Conservation (phyloP, 2,888 invertebrate genomes). For the Lepidonotus clava region DNA sequence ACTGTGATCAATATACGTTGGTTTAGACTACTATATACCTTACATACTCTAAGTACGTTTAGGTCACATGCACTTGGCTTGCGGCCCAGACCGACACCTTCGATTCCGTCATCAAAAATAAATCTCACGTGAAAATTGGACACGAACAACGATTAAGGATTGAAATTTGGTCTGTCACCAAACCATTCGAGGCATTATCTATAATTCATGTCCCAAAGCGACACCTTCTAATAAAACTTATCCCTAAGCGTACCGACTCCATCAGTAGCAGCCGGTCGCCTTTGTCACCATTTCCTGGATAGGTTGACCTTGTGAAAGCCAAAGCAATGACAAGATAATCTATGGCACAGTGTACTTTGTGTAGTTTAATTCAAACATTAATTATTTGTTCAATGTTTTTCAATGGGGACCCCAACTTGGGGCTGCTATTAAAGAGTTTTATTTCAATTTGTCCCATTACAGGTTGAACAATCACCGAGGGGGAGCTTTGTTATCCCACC, state of each 20-base stretch:
- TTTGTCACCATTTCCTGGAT: not conserved
- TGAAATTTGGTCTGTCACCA: slow-evolving; percentile 45
- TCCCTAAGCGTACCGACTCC: not conserved
- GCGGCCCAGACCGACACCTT: too few relatives aligned
- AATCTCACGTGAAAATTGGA: slow-evolving; percentile 12
- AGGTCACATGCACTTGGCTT: too few relatives aligned
- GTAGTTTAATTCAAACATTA: slow-evolving; percentile 23
- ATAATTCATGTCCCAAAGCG: slow-evolving; percentile 5
- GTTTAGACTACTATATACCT: too few relatives aligned
- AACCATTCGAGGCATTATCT: slow-evolving; percentile 10
- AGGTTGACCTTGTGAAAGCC: not conserved
- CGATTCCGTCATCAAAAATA: slow-evolving; percentile 8
- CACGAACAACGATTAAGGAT: not conserved
- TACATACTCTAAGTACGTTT: too few relatives aligned
- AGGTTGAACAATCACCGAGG: not conserved
- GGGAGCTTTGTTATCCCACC: not conserved
- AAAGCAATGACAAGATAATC: not conserved
- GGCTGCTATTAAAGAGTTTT: not conserved
- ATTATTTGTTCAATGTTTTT: not conserved
- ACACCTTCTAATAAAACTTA: slow-evolving; percentile 11
- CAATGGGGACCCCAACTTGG: not conserved
- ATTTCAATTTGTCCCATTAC: slow-evolving; percentile 13
- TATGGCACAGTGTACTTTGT: not conserved
- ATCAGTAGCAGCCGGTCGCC: not conserved
- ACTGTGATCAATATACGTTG: too few relatives aligned